Evolutionary conservation across 2,113 vertebrate genomes (phyloP), one percentile per base, ranked within the genome.

Genomic region (Rhinolophus ferrumequinum): DNA sequence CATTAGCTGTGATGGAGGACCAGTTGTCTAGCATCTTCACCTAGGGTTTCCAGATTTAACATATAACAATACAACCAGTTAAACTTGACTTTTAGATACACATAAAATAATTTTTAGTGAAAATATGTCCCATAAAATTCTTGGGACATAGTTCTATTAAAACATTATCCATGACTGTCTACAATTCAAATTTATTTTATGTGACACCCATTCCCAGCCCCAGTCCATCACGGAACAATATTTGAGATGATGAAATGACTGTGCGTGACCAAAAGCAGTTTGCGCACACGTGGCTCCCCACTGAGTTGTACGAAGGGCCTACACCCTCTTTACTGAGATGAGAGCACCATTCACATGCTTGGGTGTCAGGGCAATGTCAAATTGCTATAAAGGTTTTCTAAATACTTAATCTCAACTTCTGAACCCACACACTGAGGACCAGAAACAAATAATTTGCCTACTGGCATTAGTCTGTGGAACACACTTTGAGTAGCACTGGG

Each of bases 51-150:
- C 10, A 85, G 47, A 88, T 76, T 87, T 67, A 96, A 50, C 6
- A 86, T 52, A 84, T 54, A 91, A 72, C 96, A 82, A 52, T 38
- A 26, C 4, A 82, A 3, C 24, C 22, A 69, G 19, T 64, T 66
- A 93, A 94, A 67, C 6, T 73, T 96, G 47, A 72, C 73, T 93
- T 93, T 91, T 56, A 88, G 47, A 35, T 84, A 66, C 84, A 41
- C 12, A 0, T 88, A 52, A 88, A 82, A 62, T 56, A 50, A 38
- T 44, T 28, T 91, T 85, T 73, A 88, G 41, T 41, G 67, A 30
- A 75, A 82, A 30, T 84, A 80, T 47, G 1, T 38, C 24, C 21
- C 11, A 60, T 75, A 62, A 69, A 94, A 75, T 80, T 47, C 24
- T 80, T 70, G 24, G 14, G 62, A 81, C 8, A 50, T 6, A 47